These are phyloP conservation scores for Lasioglossum oenotherae DNA, from an alignment of 2,888 invertebrate genomes.

Conservation along the genomic window DNA sequence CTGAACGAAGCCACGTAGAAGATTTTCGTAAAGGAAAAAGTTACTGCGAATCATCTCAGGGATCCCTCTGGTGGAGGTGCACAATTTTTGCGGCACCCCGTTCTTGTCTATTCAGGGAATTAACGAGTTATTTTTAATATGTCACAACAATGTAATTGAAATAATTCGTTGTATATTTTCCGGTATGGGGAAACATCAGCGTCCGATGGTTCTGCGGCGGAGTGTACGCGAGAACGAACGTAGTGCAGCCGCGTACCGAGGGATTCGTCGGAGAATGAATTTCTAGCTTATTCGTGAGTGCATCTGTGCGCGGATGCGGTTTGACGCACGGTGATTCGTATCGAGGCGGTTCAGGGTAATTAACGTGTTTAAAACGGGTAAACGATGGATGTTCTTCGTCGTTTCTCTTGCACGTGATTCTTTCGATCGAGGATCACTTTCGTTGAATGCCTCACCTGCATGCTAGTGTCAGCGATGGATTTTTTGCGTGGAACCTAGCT, in stretches of 20 bases:
- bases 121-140: too few relatives aligned
- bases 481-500: background rate
- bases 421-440: background rate
- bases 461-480: background rate
- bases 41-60: too few relatives aligned
- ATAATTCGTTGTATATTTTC: too few relatives aligned
- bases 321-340: background rate
- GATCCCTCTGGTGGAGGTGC: too few relatives aligned
- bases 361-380: background rate
- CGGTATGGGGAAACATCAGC: background rate
- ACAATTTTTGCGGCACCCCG: too few relatives aligned
- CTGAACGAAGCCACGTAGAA: too few relatives aligned
- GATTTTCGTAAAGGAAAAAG: too few relatives aligned
- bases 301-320: slow-evolving; percentile 8
- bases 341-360: background rate
- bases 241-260: slow-evolving; percentile 4
- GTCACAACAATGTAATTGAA: too few relatives aligned
- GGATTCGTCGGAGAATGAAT: background rate
- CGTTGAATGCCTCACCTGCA: slow-evolving; percentile 1
- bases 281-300: slow-evolving; percentile 13
- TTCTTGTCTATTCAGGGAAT: too few relatives aligned
- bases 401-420: background rate
- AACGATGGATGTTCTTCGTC: background rate
- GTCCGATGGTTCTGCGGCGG: background rate
- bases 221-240: slow-evolving; percentile 3